phyloP scores from a whole-genome alignment of 1,140 invertebrate species.

The Drosophila ironensis region DNA sequence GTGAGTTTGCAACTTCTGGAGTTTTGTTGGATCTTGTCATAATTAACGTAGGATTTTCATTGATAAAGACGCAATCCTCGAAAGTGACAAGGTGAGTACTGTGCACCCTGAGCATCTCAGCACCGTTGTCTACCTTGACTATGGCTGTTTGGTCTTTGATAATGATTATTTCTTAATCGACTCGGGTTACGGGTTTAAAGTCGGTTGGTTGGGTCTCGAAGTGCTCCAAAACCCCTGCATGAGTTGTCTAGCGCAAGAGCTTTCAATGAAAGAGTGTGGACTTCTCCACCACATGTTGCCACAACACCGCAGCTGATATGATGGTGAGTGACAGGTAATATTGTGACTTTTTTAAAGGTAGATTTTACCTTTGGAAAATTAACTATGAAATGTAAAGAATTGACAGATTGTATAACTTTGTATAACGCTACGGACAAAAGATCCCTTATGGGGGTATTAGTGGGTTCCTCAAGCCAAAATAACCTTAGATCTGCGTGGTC shows the following conservation, averaged over 20 bases:
- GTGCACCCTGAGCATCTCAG: no score
- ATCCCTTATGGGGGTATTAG: slow-evolving; percentile 17
- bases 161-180: slow-evolving; percentile 21
- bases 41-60: no score
- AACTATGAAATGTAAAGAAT: slow-evolving; percentile 6
- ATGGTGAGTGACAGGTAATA: neutral
- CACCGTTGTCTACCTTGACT: no score
- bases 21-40: slow-evolving; percentile 1
- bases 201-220: slow-evolving; percentile 17
- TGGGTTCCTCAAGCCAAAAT: slow-evolving; percentile 31
- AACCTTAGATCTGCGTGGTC: slow-evolving; percentile 17
- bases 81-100: no score
- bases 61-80: no score
- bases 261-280: neutral
- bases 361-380: slow-evolving; percentile 10
- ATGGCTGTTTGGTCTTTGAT: slow-evolving; percentile 9
- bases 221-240: slow-evolving; percentile 10
- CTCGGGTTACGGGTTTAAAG: neutral
- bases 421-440: slow-evolving; percentile 12
- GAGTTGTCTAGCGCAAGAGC: slow-evolving; percentile 27
- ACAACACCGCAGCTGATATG: neutral
- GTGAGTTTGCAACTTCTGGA: neutral
- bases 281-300: neutral
- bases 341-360: slow-evolving; percentile 12
- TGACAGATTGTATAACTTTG: slow-evolving; percentile 12